phyloP scores from a whole-genome alignment of 2,797 vertebrate genomes.

The Lepilemur ruficaudatus region DNA sequence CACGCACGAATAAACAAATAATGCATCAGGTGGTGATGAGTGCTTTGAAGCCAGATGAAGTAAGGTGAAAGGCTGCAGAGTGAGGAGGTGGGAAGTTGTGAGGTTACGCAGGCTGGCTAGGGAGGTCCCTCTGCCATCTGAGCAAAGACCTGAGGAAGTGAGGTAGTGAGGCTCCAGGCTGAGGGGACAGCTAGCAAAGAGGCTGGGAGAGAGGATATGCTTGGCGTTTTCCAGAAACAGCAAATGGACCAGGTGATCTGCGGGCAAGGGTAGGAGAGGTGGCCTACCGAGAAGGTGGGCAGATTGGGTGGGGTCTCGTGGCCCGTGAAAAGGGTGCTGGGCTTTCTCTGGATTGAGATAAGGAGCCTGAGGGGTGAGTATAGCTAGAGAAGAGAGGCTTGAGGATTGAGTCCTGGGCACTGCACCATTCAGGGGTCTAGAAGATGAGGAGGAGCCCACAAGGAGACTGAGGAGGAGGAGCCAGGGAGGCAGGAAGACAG shows the following conservation, averaged over 20 bases:
- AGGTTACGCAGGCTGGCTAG: background rate
- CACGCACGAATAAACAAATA: background rate
- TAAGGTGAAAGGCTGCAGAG: background rate
- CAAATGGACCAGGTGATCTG: background rate
- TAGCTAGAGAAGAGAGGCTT: background rate
- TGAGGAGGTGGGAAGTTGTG: background rate
- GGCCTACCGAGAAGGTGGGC: background rate
- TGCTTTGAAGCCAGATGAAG: background rate
- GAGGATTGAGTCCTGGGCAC: background rate
- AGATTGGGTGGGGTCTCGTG: background rate
- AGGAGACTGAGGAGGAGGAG: background rate
- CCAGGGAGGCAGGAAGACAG: background rate
- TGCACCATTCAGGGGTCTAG: background rate
- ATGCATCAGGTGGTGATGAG: background rate
- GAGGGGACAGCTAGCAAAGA: background rate
- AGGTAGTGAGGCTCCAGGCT: background rate
- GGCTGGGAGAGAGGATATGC: background rate
- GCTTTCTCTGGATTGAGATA: background rate
- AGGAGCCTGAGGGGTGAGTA: background rate
- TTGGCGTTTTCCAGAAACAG: background rate
- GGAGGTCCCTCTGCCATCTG: background rate
- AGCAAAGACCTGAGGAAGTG: background rate
- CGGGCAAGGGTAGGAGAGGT: background rate
- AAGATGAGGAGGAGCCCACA: background rate
- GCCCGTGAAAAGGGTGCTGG: background rate